Evolutionary conservation across 2,888 invertebrate species (phyloP), one percentile per base, ranked within the genome.

Genomic region (Caenorhabditis sp.): DNA sequence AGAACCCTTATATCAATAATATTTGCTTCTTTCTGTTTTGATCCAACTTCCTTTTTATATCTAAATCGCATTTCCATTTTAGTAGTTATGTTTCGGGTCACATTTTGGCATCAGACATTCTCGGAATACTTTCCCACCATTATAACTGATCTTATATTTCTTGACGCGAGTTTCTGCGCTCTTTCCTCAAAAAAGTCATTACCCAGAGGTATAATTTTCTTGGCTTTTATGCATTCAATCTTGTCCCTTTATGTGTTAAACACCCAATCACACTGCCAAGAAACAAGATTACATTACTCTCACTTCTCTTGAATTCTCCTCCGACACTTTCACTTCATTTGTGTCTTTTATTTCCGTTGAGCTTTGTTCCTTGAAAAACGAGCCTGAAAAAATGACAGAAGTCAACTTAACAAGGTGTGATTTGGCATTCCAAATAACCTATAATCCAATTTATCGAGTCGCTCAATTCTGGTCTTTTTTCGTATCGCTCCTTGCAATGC

Each of bases 401-500:
- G 10, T 19, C 0, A 61, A 73, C 24, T 14, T 35, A 16, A 51
- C 51, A 49, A 49, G 28, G 61, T 73, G 61, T 28, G 59, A 61
- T 24, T 49, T 69, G 47, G 77, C 69, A 7, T 69, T 28, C 26
- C 16, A 61, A 19, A 12, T 77, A 28, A 69, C 77, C 7, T 77
- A 69, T 77, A 44, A 77, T 63, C 69, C 77, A 19, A 38, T 69
- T 1, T 77, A 77, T 54, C 49, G 77, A 28, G n/a, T 41, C 26
- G 61, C 49, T 28, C 77, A 77, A 24, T 41, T 68, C 4, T 69
- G 49, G 49, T 61, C 77, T n/a, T 77, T 69, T 61, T 19, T 69
- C 24, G 51, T 63, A 14, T 77, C 77, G 5, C 19, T 69, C 14
- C n/a, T 68, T 51, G 58, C 77, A 19, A 61, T 77, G n/a, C 31